phyloP scores from a whole-genome alignment of 2,797 vertebrate species.

The Galaxias olidus region DNA sequence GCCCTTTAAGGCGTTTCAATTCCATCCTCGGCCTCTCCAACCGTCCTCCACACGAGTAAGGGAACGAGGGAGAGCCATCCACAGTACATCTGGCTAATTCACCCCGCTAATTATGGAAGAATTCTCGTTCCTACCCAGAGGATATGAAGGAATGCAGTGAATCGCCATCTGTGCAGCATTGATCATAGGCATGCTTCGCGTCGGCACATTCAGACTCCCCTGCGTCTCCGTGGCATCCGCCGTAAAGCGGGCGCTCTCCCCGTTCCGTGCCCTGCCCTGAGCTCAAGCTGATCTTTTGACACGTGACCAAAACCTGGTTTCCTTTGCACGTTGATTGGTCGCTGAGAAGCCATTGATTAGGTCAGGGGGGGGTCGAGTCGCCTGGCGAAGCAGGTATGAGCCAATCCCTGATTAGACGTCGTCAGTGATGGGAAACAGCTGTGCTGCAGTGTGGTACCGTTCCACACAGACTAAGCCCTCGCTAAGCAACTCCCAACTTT shows the following conservation, averaged over 20 bases:
- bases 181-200: no score
- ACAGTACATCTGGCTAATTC: constrained; percentile 58
- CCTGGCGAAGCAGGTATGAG: constrained; percentile 49
- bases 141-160: constrained; percentile 45
- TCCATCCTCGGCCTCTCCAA: constrained; percentile 9
- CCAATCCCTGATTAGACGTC: constrained; percentile 53
- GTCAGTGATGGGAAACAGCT: constrained; percentile 64
- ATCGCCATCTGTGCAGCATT: constrained; percentile 40
- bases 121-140: constrained; percentile 57
- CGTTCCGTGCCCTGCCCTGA: no score
- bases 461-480: no score
- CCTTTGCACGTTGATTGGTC: constrained; percentile 9
- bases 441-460: constrained; percentile 3
- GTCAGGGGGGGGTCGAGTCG: constrained; percentile 41
- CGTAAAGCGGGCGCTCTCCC: no score
- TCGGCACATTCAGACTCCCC: no score
- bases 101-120: constrained; percentile 61
- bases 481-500: no score
- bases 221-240: no score
- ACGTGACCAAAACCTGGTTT: neutral
- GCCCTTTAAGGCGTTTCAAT: constrained; percentile 53
- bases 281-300: no score
- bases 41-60: constrained; percentile 34
- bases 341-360: constrained; percentile 34
- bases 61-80: constrained; percentile 22